A percentile compares a stretch with the other conserved stretches of the same genome.
These are phyloP conservation scores for Echinometra lucunter DNA, from an alignment of 53 echinoderm and acorn worm genomes.

Conservation along the genomic window DNA sequence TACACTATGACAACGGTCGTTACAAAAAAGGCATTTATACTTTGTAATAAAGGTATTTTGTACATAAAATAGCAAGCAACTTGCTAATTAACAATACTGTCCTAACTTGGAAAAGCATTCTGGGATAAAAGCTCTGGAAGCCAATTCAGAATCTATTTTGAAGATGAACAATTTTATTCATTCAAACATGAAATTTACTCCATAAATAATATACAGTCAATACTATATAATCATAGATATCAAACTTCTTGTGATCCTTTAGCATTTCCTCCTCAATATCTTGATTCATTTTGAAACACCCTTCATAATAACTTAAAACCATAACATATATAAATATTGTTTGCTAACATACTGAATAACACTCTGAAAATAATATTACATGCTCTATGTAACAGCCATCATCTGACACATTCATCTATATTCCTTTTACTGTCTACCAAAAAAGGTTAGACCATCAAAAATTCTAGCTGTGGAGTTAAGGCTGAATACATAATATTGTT, in stretches of 20 bases:
- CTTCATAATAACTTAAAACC: background rate
- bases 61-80: background rate
- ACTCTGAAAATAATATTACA: background rate
- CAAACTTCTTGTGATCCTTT: background rate
- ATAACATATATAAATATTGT: background rate
- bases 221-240: background rate
- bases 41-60: background rate
- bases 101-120: background rate
- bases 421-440: background rate
- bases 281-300: background rate
- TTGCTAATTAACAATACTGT: background rate
- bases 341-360: background rate
- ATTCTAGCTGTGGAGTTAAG: background rate
- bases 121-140: background rate
- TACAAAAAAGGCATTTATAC: background rate
- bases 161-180: too few species aligned
- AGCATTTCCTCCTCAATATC: background rate
- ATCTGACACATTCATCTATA: background rate
- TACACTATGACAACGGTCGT: background rate
- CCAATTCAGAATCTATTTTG: too few species aligned
- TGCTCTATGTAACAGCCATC: background rate
- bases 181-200: background rate
- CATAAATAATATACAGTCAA: too few species aligned
- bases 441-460: background rate
- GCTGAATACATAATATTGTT: background rate